phyloP scores from a whole-genome alignment of 2,888 invertebrate genomes.

The Lasius fuliginosus region DNA sequence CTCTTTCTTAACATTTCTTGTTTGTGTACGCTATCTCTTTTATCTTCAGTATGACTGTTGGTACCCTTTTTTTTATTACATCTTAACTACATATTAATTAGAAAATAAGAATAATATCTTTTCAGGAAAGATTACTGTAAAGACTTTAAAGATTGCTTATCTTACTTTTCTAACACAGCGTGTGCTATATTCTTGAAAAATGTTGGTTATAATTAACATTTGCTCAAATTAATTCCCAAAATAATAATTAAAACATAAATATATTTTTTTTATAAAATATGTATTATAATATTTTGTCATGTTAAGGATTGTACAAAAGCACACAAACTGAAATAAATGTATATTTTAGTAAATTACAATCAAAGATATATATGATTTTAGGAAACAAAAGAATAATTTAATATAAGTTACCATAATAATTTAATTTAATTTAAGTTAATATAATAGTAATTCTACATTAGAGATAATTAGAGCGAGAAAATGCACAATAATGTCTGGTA shows the following conservation, averaged over 20 bases:
- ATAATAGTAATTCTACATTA: background rate
- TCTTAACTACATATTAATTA: too few relatives aligned
- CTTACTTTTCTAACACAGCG: background rate
- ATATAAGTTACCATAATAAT: too few relatives aligned
- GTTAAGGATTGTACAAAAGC: too few relatives aligned
- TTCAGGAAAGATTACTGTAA: background rate
- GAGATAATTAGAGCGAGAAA: background rate
- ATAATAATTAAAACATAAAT: background rate
- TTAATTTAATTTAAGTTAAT: background rate
- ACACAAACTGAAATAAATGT: background rate
- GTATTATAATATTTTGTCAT: too few relatives aligned
- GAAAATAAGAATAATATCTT: too few relatives aligned
- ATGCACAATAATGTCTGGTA: background rate
- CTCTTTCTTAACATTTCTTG: too few relatives aligned
- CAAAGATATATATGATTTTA: too few relatives aligned
- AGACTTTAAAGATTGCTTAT: background rate
- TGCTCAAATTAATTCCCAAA: background rate
- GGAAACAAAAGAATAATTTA: background rate
- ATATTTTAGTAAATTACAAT: background rate
- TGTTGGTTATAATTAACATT: background rate
- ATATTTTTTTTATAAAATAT: background rate
- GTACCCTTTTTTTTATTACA: too few relatives aligned
- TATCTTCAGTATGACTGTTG: too few relatives aligned
- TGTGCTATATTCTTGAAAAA: background rate
- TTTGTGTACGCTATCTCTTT: too few relatives aligned